These are phyloP conservation scores for Erpornis zantholeuca DNA, from an alignment of 2,113 vertebrate genomes.

Conservation along the genomic window DNA sequence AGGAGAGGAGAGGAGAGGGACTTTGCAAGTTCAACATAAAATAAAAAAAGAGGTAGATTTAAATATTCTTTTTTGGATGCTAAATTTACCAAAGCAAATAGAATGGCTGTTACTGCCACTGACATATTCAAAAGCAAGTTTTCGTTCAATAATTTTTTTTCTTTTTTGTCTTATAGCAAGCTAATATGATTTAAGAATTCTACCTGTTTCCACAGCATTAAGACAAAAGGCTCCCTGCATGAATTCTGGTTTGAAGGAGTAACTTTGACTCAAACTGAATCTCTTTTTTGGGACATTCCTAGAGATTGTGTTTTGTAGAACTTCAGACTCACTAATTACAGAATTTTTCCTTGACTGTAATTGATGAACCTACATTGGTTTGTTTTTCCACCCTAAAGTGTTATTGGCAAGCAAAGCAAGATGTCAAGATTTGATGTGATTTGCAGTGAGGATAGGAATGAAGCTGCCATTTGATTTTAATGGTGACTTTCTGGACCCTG, in stretches of 20 bases:
- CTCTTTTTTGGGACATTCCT: background rate
- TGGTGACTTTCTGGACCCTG: background rate
- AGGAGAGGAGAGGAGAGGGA: background rate
- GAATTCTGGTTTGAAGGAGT: background rate
- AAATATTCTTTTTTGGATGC: background rate
- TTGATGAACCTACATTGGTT: background rate
- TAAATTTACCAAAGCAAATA: conserved; percentile 9
- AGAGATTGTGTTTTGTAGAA: background rate
- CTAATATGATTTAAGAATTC: background rate
- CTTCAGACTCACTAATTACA: background rate
- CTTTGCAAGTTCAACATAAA: background rate
- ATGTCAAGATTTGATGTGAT: background rate
- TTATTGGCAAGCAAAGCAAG: background rate
- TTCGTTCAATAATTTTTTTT: background rate
- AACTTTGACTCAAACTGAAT: background rate
- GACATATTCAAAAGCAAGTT: background rate
- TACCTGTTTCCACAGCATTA: background rate
- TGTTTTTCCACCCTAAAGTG: background rate
- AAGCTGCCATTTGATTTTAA: background rate
- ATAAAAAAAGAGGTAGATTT: background rate
- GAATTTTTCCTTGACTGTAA: background rate
- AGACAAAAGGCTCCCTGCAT: background rate
- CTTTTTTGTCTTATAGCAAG: background rate
- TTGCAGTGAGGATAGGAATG: background rate
- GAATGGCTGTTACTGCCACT: background rate